Evolutionary conservation across 1,140 invertebrate species (phyloP), one percentile per base, ranked within the genome.

Genomic region (Kradibia gibbosae): DNA sequence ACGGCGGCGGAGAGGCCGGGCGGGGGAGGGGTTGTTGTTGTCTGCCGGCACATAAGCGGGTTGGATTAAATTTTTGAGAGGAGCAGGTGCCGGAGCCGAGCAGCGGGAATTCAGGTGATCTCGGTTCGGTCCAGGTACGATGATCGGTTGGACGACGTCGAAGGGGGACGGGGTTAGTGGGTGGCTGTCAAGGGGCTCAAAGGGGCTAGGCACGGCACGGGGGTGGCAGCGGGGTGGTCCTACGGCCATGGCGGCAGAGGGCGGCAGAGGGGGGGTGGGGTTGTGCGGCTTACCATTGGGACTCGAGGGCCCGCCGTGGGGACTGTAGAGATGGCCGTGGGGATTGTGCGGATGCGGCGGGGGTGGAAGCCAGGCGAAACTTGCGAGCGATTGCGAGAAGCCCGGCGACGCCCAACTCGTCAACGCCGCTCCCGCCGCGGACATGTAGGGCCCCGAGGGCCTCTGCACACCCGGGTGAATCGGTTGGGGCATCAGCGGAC

Each of bases 381-480:
- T 87, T 7, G 90, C 88, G n/a, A 91, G 85, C 22, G 88, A 88
- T 86, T 91, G 90, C 72, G 90, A 89, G 84, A 91, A 91, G 82
- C 89, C 90, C 34, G 87, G 86, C 42, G 88, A 87, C 77, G 87
- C 86, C 90, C 90, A 90, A 8, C 89, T 89, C 20, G 88, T 84
- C 36, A 88, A 87, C 20, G 88, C 87, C 39, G 88, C 86, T 20
- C 87, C 88, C 22, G 88, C 86, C 1, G 87, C 86, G 57, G 84
- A 3, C 11, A 89, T 85, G 84, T 89, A 90, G 20, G 89, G 86
- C 2, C 88, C 90, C 55, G 87, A 65, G 8, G 89, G 86, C 86
- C 90, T 89, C 73, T 91, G 90, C 57, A 91, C 89, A 15, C 89
- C 90, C 2, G 91, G 90, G 80, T 91, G 91, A 74, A 91, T 91